These are phyloP conservation scores for Thamnophis elegans DNA, from an alignment of 2,797 vertebrate species.

Conservation along the genomic window DNA sequence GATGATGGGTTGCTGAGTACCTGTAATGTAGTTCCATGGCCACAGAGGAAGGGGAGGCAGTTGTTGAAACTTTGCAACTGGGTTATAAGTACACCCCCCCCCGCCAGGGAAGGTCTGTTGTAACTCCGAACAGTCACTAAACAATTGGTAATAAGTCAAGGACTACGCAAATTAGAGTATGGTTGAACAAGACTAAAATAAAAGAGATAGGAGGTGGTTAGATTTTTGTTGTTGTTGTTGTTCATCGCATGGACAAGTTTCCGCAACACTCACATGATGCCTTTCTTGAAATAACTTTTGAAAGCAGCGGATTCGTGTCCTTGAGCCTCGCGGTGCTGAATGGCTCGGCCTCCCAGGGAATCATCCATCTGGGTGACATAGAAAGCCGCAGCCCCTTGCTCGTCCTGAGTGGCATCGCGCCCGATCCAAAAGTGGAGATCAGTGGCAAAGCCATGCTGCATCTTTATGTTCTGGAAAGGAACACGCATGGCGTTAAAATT, in stretches of 20 bases:
- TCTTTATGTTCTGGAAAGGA: conserved; percentile 65
- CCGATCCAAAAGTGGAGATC: conserved; percentile 92
- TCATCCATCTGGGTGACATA: conserved; percentile 84
- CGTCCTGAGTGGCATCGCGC: conserved; percentile 81
- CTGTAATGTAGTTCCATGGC: neutral
- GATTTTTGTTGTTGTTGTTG: neutral
- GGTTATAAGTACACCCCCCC: neutral
- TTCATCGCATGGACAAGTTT: neutral
- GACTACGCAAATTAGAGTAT: neutral
- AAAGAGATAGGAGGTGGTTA: neutral
- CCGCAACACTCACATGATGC: conserved; percentile 80
- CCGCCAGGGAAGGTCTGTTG: neutral
- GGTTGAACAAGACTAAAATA: neutral
- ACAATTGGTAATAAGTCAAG: neutral
- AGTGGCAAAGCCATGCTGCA: conserved; percentile 44
- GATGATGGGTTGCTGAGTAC: neutral
- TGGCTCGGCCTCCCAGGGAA: conserved; percentile 75
- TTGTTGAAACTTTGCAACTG: neutral
- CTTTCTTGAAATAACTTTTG: conserved; percentile 87
- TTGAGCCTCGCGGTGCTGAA: conserved; percentile 88
- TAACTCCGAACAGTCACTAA: neutral
- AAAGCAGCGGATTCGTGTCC: conserved; percentile 81
- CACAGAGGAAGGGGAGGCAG: neutral
- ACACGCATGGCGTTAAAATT: neutral
- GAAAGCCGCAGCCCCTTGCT: conserved; percentile 84